phyloP scores from a whole-genome alignment of 2,113 vertebrate genomes.

The Heterotilapia buettikoferi region DNA sequence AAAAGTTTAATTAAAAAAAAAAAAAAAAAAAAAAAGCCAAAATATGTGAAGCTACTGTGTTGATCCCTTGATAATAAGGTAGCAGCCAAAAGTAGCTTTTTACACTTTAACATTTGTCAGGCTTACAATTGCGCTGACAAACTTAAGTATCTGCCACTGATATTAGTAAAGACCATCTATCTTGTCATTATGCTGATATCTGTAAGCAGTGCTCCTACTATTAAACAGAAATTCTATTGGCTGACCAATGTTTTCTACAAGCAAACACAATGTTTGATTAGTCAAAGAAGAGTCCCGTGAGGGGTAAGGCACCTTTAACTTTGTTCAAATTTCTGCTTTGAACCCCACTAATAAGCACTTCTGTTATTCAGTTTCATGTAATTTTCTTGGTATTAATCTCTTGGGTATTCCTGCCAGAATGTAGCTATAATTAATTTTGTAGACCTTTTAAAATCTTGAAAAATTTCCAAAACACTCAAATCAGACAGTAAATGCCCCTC shows the following conservation, averaged over 20 bases:
- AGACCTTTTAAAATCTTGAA: neutral
- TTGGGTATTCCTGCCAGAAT: neutral
- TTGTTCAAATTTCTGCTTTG: neutral
- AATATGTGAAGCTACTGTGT: neutral
- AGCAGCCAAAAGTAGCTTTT: neutral
- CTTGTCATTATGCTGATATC: neutral
- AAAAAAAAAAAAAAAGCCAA: accelerated
- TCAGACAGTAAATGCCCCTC: neutral
- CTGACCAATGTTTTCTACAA: neutral
- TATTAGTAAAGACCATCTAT: neutral
- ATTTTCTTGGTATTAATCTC: neutral
- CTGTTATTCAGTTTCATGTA: neutral
- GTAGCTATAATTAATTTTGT: neutral
- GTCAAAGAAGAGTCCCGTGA: neutral
- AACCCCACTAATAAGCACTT: neutral
- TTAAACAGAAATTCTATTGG: neutral
- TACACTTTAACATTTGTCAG: neutral
- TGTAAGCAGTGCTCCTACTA: neutral
- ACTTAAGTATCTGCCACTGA: neutral
- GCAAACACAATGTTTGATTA: neutral
- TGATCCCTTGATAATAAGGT: neutral
- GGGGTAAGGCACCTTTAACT: neutral
- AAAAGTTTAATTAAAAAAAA: no score
- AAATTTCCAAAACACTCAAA: neutral
- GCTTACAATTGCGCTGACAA: neutral